Evolutionary conservation across 2,888 invertebrate species (phyloP).

Genomic region (Epirrhoe tristata): DNA sequence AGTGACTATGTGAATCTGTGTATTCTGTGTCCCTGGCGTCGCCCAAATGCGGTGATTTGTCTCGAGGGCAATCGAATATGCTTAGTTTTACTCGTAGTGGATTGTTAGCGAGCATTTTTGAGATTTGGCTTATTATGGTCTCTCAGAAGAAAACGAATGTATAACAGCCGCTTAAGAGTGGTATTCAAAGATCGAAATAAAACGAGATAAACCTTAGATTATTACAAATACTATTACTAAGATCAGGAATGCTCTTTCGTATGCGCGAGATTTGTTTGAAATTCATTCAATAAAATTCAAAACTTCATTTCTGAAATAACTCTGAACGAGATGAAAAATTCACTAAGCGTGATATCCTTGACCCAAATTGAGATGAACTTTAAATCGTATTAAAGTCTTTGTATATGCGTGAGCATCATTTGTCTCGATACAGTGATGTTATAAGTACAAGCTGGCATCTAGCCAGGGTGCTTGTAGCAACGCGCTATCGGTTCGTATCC

Average conservation of each 20-base stretch:
- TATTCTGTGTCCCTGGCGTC: conserved; percentile 42
- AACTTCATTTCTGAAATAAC: conserved; percentile 16
- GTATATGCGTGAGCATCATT: conserved; percentile 35
- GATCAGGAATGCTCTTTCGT: background rate
- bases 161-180: too few relatives aligned
- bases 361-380: conserved; percentile 37
- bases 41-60: conserved; percentile 60
- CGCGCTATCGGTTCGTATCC: conserved; percentile 28
- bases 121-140: conserved; percentile 7
- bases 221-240: conserved; percentile 24
- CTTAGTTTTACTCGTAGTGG: conserved; percentile 24
- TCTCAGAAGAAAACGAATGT: too few relatives aligned
- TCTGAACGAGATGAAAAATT: conserved; percentile 20
- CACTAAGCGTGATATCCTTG: conserved; percentile 36
- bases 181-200: background rate
- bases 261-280: conserved; percentile 6
- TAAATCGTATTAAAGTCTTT: conserved; percentile 35
- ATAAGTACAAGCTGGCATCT: conserved; percentile 44
- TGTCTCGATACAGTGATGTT: conserved; percentile 33
- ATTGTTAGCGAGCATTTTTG: conserved; percentile 9
- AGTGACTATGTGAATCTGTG: conserved; percentile 8
- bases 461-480: conserved; percentile 44
- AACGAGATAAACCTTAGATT: conserved; percentile 1
- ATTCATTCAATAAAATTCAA: conserved; percentile 12
- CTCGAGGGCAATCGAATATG: conserved; percentile 40